These are phyloP conservation scores for Phoebastria nigripes DNA, from an alignment of 2,797 vertebrate species.

Conservation along the genomic window DNA sequence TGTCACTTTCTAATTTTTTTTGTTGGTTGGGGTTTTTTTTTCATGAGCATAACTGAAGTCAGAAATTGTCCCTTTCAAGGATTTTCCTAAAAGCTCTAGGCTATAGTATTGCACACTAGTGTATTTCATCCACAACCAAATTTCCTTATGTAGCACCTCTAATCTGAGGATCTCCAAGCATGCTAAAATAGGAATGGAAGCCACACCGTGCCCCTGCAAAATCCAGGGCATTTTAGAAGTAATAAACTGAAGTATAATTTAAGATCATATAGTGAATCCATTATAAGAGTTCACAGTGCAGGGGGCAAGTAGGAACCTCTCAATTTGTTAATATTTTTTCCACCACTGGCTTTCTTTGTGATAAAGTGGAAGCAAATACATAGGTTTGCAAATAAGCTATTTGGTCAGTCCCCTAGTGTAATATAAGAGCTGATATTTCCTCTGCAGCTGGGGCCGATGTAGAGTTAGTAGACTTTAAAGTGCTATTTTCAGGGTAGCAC, in stretches of 20 bases:
- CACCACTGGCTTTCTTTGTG: neutral
- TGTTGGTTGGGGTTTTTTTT: fast-evolving
- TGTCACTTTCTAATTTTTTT: neutral
- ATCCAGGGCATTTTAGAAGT: neutral
- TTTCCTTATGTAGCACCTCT: neutral
- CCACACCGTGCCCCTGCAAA: neutral
- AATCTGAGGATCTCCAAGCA: neutral
- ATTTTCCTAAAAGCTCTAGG: neutral
- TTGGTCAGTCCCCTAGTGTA: neutral
- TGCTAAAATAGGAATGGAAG: neutral
- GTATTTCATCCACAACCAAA: neutral
- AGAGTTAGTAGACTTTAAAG: neutral
- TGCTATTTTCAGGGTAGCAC: neutral
- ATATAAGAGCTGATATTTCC: neutral
- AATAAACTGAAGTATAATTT: neutral
- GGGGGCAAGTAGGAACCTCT: neutral
- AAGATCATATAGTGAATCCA: neutral
- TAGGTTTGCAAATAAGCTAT: slow-evolving; percentile 1
- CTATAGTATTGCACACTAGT: neutral
- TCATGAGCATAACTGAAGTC: neutral
- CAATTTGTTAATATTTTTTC: neutral
- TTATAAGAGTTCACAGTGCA: neutral
- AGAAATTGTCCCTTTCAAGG: neutral
- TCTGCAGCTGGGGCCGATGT: neutral
- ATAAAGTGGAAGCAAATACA: neutral